Conservation (phyloP, 2,888 invertebrate genomes). For the Microdon myrmicae region DNA sequence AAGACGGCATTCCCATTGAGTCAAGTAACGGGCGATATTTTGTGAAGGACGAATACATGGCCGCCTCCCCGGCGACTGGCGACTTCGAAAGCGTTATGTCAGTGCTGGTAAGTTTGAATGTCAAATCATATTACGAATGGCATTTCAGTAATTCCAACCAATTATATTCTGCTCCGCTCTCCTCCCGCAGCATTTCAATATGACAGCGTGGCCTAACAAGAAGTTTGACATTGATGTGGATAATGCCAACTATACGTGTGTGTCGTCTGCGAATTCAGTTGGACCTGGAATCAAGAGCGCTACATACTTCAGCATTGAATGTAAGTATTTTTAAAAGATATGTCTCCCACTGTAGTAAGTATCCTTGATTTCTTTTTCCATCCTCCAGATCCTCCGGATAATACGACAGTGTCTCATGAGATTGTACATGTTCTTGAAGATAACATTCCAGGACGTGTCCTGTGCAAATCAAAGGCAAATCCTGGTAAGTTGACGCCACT, state of each 20-base stretch:
- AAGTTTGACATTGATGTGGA: constrained; percentile 80
- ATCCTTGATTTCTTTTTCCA: neutral
- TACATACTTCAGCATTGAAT: constrained; percentile 88
- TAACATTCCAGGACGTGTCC: constrained; percentile 68
- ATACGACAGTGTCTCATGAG: constrained; percentile 75
- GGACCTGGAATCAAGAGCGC: constrained; percentile 85
- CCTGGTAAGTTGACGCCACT: constrained; percentile 63
- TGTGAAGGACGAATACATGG: constrained; percentile 74
- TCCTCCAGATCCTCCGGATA: constrained; percentile 82
- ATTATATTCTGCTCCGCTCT: constrained; percentile 37
- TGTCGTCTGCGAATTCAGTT: constrained; percentile 80
- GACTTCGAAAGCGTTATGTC: constrained; percentile 90
- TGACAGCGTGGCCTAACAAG: constrained; percentile 83
- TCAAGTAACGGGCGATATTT: constrained; percentile 73
- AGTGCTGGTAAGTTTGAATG: constrained; percentile 74
- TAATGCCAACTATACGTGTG: constrained; percentile 85
- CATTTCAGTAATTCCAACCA: constrained; percentile 15
- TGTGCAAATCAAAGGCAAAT: constrained; percentile 69
- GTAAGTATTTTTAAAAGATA: constrained; percentile 72
- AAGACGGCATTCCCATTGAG: constrained; percentile 76
- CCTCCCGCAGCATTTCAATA: constrained; percentile 78
- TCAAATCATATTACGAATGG: too few relatives aligned
- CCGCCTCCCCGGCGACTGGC: constrained; percentile 80
- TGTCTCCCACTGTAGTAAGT: constrained; percentile 30
- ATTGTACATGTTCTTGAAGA: constrained; percentile 68